Base-by-base conservation (phyloP, 2,113 vertebrate species). In the Solea senegalensis region DNA sequence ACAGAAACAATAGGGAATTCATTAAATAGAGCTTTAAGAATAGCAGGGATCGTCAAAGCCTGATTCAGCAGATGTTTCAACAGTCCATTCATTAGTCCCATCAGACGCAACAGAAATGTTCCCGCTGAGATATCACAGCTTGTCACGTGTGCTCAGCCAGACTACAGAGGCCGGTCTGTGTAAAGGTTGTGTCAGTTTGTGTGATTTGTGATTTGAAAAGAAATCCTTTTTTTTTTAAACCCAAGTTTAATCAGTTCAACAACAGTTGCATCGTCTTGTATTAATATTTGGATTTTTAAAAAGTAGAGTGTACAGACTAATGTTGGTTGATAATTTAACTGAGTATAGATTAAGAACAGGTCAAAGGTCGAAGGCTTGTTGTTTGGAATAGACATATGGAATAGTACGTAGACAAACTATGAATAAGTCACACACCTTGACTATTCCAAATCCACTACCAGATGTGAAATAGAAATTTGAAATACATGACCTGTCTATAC, bases 1-100 rank as follows among this genome's bases (percentile, higher is more conserved):
- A 51, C 21, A 55, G 41, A 70, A 78, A 72, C 73, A 74, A 63
- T 7, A 12, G 54, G 69, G 81, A 21, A 57, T 63, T 60, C 11
- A 81, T 68, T 52, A 65, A 63, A 62, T 2, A 0, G 7, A 0
- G 6, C 15, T 52, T 49, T 50, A 7, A 74, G 39, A 56, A 28
- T 26, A 58, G 56, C 12, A 66, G 44, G 48, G 60, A 66, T 72
- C 72, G 72, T 72, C 15, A 69, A 61, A 44, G 63, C 62, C 58
- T 72, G 43, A 69, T 26, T 40, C n/a, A 59, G 45, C 34, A 12
- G 54, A 74, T 82, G 76, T 69, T 59, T 57, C 13, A 54, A 40
- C 49, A 56, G 53, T 43, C 44, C 48, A 39, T 76, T 76, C 13
- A 51, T 63, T 44, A 28, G 61, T 69, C 60, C 58, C 21, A 3